phyloP scores from a whole-genome alignment of 2,113 vertebrate species.

The Tinamus guttatus region DNA sequence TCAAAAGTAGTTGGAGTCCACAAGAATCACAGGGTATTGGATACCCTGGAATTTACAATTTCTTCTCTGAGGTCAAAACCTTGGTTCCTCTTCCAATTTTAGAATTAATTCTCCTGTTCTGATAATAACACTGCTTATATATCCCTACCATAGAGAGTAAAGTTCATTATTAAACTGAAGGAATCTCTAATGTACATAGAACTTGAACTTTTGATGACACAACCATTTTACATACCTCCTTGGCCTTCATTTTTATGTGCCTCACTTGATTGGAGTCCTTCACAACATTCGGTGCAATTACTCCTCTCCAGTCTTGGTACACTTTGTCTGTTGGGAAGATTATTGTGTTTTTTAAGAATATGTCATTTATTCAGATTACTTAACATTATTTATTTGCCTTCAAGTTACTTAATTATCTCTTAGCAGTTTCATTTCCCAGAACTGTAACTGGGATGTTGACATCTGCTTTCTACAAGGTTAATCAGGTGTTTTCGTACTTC shows the following conservation, averaged over 20 bases:
- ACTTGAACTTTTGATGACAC: not conserved
- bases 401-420: not conserved
- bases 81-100: not conserved
- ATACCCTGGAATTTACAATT: not conserved
- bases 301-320: constrained; percentile 44
- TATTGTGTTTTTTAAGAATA: constrained; percentile 22
- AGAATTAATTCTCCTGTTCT: not conserved
- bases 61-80: not conserved
- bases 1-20: not conserved
- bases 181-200: not conserved
- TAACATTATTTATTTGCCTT: not conserved
- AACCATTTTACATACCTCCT: not conserved
- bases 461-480: not conserved
- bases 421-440: not conserved
- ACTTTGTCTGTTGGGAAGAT: constrained; percentile 36
- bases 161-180: not conserved
- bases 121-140: not conserved
- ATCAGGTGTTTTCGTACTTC: not conserved
- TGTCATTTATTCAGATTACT: not conserved
- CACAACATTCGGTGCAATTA: not conserved
- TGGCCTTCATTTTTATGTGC: not conserved
- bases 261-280: not conserved
- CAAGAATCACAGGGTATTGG: not conserved
- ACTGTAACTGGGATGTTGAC: not conserved
- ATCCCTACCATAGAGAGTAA: not conserved